These are phyloP conservation scores for Ricordea florida DNA, from an alignment of 92 coral and sea anemone species.

Conservation along the genomic window DNA sequence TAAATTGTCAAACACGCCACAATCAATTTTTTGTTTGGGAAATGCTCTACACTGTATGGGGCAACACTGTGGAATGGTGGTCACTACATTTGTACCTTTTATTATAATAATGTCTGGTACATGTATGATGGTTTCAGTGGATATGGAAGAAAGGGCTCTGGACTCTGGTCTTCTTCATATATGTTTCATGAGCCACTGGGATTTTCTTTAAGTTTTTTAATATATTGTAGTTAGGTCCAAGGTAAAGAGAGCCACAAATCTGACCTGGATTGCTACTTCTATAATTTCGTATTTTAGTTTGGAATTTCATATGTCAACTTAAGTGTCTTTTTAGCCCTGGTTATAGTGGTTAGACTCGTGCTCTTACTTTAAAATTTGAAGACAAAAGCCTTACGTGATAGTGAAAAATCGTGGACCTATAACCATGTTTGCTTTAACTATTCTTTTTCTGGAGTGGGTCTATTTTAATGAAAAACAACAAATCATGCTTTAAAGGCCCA, in stretches of 20 bases:
- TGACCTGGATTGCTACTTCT: not conserved
- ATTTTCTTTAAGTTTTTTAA: constrained; percentile 45
- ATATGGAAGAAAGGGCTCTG: constrained; percentile 27
- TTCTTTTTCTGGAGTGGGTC: constrained; percentile 10
- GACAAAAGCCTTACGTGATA: not conserved
- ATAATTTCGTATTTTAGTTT: not conserved
- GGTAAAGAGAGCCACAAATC: constrained; percentile 12
- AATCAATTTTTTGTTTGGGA: not conserved
- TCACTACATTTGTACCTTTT: constrained; percentile 50
- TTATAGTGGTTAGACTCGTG: constrained; percentile 4
- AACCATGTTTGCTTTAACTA: not conserved
- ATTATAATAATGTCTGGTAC: constrained; percentile 23
- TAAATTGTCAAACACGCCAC: constrained; percentile 23
- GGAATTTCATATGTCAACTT: constrained; percentile 4
- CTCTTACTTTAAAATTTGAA: not conserved
- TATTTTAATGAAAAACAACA: constrained; percentile 13
- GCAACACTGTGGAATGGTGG: constrained; percentile 64
- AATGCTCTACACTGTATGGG: constrained; percentile 1
- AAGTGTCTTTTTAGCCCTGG: constrained; percentile 1
- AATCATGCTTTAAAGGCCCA: constrained; percentile 12
- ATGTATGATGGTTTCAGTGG: constrained; percentile 54
- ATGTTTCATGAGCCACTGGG: constrained; percentile 47
- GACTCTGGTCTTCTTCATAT: constrained; percentile 13
- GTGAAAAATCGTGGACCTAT: not conserved
- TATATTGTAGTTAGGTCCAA: constrained; percentile 29